phyloP scores from a whole-genome alignment of 2,113 vertebrate genomes.

The Thermophis baileyi region DNA sequence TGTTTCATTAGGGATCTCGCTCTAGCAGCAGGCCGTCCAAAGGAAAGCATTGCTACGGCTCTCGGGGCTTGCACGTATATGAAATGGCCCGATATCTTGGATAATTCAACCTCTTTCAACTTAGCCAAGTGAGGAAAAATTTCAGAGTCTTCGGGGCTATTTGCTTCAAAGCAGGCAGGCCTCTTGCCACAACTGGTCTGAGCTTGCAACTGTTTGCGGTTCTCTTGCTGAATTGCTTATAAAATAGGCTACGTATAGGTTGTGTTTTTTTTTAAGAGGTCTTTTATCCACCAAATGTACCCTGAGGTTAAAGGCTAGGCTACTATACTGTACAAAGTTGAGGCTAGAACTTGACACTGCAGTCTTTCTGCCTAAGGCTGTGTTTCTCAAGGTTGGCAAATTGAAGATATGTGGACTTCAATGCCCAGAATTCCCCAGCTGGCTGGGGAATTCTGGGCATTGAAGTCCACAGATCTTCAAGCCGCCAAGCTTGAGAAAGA shows the following conservation, averaged over 20 bases:
- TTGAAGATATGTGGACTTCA: not conserved
- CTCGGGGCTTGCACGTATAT: not conserved
- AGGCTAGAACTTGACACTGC: not conserved
- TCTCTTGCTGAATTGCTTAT: not conserved
- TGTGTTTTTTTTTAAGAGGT: not conserved
- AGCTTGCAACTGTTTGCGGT: not conserved
- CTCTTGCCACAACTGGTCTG: not conserved
- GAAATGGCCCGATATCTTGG: not conserved
- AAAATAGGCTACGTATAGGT: not conserved
- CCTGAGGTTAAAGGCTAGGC: not conserved
- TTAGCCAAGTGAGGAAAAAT: not conserved
- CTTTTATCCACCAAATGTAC: not conserved
- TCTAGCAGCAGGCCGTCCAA: not conserved
- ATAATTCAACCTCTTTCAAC: not conserved
- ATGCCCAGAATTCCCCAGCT: not conserved
- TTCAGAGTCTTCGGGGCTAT: not conserved
- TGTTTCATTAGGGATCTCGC: not conserved
- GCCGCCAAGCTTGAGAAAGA: not conserved
- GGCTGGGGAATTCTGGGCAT: not conserved
- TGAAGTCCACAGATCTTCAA: not conserved
- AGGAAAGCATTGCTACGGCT: not conserved
- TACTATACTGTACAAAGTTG: not conserved
- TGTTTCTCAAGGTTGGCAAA: not conserved
- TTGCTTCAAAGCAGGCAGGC: not conserved
- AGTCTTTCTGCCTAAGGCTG: not conserved